Evolutionary conservation across 2,797 vertebrate genomes (phyloP), one percentile per base, ranked within the genome.

Genomic region (Meriones psammophilus): DNA sequence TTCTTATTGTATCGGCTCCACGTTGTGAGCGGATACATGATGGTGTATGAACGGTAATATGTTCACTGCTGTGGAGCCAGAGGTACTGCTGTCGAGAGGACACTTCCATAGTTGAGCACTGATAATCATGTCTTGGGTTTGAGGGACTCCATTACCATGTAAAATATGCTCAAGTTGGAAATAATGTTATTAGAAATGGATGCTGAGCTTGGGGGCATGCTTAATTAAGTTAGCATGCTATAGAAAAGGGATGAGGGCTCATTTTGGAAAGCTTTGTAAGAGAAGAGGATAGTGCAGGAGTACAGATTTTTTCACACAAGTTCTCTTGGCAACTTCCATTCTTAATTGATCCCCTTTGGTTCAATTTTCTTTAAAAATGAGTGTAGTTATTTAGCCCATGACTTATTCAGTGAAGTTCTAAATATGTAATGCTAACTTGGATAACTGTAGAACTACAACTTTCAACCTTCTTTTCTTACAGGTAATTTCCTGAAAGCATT

Each of bases 401-500:
- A 88, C 66, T 95, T 90, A 88, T 84, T 94, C 46, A 84, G 33
- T 46, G 22, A 94, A 78, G n/a, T 94, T 95, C 97, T 92, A 87
- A 36, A 80, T 95, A 90, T 66, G 71, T 64, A 96, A 89, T 58
- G 28, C 68, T 80, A 73, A 22, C 42, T 4, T 54, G 42, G 88
- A 92, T 83, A 96, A 93, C 30, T 93, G 60, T 33, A 91, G 83
- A 91, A 66, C 18, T 69, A 66, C 92, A 97, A 94, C 79, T 94
- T 96, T 60, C 46, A 79, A 93, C n/a, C 26, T 92, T 71, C 14
- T 92, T 76, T 92, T 90, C 42, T 83, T 80, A 88, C 7, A 81
- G n/a, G 88, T 94, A 66, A 24, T 94, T 92, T 89, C 77, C 86
- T 91, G n/a, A 66, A 89, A 62, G 91, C 80, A 86, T 84, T 93